Base-by-base conservation (phyloP, 2,888 invertebrate genomes). In the Agonum fuliginosum region DNA sequence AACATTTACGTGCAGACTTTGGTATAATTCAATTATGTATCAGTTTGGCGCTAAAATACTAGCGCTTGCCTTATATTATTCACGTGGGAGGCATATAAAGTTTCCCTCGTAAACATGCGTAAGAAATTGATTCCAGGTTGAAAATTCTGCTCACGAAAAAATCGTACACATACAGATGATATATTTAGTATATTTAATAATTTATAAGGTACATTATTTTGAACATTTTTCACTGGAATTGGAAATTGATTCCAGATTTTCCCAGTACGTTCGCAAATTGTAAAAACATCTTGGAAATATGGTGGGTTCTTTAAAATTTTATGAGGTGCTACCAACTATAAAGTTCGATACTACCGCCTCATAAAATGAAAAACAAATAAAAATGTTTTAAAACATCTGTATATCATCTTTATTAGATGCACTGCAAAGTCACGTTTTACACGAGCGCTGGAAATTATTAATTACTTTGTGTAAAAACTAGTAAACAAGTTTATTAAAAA, bases 341-440 rank as follows among this genome's bases (percentile, higher is more conserved):
- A 54, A 54, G 24, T 22, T 8, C 8, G 3, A 8, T 5, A 30
- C 30, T 5, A 30, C 8, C 22, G n/a, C 12, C 24, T n/a, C 27
- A 54, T 54, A 54, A 54, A 54, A 54, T 54, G 12, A 12, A n/a
- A 27, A 54, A 24, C 54, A 27, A 54, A 54, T 54, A 27, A 54
- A 54, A n/a, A n/a, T n/a, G n/a, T n/a, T n/a, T n/a, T n/a, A n/a
- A n/a, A n/a, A n/a, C n/a, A n/a, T n/a, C n/a, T n/a, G n/a, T n/a
- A n/a, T n/a, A n/a, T n/a, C n/a, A n/a, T n/a, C n/a, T n/a, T n/a
- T n/a, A n/a, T n/a, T n/a, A n/a, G n/a, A n/a, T n/a, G n/a, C n/a
- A n/a, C n/a, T n/a, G n/a, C n/a, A n/a, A n/a, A n/a, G n/a, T n/a
- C n/a, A n/a, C n/a, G n/a, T n/a, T n/a, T n/a, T n/a, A n/a, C n/a